Conservation (phyloP, 2,888 invertebrate species). For the Napeogenes inachia region DNA sequence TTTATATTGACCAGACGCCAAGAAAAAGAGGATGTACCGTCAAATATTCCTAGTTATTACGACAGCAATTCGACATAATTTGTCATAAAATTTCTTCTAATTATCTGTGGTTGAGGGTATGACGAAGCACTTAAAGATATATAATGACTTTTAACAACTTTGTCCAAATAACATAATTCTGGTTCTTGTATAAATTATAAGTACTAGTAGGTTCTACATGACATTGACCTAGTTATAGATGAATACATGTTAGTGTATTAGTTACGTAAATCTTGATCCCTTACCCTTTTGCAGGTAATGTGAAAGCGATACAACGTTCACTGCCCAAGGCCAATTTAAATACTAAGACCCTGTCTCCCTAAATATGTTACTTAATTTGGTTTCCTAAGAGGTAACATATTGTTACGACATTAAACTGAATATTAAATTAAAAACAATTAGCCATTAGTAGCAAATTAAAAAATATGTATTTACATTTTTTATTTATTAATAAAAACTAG, state of each 20-base stretch:
- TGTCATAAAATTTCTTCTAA: conserved; percentile 20
- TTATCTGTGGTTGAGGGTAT: neutral
- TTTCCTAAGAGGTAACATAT: no score
- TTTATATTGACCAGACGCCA: conserved; percentile 61
- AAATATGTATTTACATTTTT: neutral
- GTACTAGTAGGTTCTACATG: neutral
- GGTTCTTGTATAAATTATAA: neutral
- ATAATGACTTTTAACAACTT: neutral
- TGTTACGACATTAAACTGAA: neutral
- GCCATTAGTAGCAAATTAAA: neutral
- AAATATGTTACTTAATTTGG: neutral
- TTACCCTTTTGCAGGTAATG: conserved; percentile 28
- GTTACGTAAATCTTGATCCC: conserved; percentile 14
- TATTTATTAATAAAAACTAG: no score
- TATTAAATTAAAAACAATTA: neutral
- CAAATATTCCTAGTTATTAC: conserved; percentile 40
- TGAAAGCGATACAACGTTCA: conserved; percentile 32
- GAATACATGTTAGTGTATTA: neutral
- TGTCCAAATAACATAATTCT: neutral
- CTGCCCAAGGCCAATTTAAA: conserved; percentile 31
- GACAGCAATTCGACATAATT: conserved; percentile 23
- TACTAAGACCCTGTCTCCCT: conserved; percentile 23
- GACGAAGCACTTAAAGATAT: neutral
- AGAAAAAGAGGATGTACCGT: conserved; percentile 37
- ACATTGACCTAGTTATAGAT: neutral